Evolutionary conservation across 2,888 invertebrate genomes (phyloP).

Genomic region (Drosophila buzzatii): DNA sequence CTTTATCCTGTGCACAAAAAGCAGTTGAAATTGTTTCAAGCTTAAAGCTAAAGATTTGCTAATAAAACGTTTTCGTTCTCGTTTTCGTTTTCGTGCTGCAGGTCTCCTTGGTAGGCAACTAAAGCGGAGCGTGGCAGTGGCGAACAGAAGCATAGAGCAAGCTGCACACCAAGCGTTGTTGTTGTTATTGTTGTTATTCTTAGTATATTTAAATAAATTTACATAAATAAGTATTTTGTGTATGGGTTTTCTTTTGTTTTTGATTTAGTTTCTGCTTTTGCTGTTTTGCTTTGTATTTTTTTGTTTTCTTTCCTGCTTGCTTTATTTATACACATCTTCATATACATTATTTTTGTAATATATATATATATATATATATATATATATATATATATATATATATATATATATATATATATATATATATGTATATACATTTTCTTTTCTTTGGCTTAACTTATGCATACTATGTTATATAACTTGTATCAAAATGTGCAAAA

Average conservation of each 20-base stretch:
- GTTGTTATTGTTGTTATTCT: constrained; percentile 33
- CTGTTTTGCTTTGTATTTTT: constrained; percentile 66
- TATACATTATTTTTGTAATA: constrained; percentile 8
- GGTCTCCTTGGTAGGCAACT: constrained; percentile 39
- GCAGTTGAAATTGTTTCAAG: constrained; percentile 44
- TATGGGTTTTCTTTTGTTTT: constrained; percentile 28
- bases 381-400: background rate
- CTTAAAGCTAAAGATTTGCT: constrained; percentile 77
- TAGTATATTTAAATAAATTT: constrained; percentile 56
- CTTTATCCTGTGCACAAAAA: constrained; percentile 39
- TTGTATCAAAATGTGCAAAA: constrained; percentile 70
- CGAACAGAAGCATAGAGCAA: constrained; percentile 70
- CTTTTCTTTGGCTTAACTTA: constrained; percentile 85
- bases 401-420: constrained; percentile 2
- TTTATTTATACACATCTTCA: constrained; percentile 36
- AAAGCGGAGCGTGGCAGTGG: constrained; percentile 60
- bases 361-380: background rate
- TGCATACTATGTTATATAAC: constrained; percentile 68
- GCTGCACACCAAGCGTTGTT: constrained; percentile 69
- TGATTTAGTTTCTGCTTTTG: constrained; percentile 31
- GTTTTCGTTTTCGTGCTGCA: constrained; percentile 29
- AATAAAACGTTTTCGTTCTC: constrained; percentile 43
- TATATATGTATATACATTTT: constrained; percentile 72
- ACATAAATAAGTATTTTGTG: constrained; percentile 56
- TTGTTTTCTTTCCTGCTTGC: constrained; percentile 73